Conservation (phyloP, 2,888 invertebrate species). For the Colletes collaris region DNA sequence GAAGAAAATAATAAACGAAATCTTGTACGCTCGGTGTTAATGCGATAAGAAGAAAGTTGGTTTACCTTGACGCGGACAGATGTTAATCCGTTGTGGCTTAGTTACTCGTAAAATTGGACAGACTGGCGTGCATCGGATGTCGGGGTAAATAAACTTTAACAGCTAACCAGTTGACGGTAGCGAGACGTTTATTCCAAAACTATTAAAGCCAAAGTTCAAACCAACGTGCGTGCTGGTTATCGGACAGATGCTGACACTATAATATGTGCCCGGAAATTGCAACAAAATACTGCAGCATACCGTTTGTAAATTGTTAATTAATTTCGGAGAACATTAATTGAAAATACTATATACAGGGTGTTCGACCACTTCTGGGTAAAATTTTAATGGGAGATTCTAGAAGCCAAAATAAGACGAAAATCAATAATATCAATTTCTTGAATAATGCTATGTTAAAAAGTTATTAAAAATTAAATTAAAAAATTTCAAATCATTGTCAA, state of each 20-base stretch:
- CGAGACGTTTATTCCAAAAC: constrained; percentile 70
- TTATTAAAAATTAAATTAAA: too few species aligned
- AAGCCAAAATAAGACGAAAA: too few species aligned
- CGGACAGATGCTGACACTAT: constrained; percentile 52
- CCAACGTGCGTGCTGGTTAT: constrained; percentile 49
- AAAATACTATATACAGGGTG: constrained; percentile 9
- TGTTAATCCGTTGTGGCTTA: constrained; percentile 59
- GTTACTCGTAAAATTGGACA: constrained; percentile 66
- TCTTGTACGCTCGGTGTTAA: neutral
- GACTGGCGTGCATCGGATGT: constrained; percentile 51
- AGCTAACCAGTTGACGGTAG: constrained; percentile 60
- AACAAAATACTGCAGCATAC: constrained; percentile 39
- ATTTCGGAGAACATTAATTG: constrained; percentile 39
- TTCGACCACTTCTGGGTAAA: too few species aligned
- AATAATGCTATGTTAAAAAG: too few species aligned
- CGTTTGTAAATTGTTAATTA: constrained; percentile 54
- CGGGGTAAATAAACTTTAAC: constrained; percentile 70
- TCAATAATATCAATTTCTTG: too few species aligned
- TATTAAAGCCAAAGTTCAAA: constrained; percentile 66
- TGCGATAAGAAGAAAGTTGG: constrained; percentile 29
- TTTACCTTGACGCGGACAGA: constrained; percentile 30
- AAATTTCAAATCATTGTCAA: too few species aligned
- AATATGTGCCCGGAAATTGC: constrained; percentile 50
- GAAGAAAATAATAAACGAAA: too few species aligned
- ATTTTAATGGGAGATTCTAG: too few species aligned